These are phyloP conservation scores for Colostygia pectinataria DNA, from an alignment of 2,888 invertebrate genomes.

Conservation along the genomic window DNA sequence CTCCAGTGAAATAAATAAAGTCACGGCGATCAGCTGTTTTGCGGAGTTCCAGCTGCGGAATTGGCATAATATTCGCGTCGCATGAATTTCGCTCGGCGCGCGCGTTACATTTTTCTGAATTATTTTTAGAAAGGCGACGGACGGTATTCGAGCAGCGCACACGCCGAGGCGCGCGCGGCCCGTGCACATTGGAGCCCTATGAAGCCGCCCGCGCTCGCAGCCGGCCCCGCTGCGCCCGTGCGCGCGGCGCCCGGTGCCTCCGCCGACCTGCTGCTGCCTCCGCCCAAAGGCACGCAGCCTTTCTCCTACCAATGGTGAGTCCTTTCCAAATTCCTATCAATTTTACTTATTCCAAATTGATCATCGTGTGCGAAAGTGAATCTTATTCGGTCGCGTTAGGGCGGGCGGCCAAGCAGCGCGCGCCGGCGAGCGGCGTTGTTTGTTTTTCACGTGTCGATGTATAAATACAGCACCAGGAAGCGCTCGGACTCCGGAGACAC, in stretches of 20 bases:
- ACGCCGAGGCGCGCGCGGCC: slow-evolving; percentile 74
- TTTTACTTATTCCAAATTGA: background rate
- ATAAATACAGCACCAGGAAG: slow-evolving; percentile 78
- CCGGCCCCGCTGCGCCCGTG: slow-evolving; percentile 47
- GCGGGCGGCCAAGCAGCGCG: slow-evolving; percentile 33
- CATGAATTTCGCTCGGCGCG: slow-evolving; percentile 63
- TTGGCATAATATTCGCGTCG: slow-evolving; percentile 75
- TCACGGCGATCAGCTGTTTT: slow-evolving; percentile 46
- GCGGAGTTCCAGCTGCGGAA: slow-evolving; percentile 41
- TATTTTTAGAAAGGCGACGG: slow-evolving; percentile 81
- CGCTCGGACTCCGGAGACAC: slow-evolving; percentile 50
- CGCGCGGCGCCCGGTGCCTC: slow-evolving; percentile 65
- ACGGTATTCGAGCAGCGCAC: slow-evolving; percentile 65
- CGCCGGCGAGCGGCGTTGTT: slow-evolving; percentile 59
- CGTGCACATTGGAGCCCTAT: slow-evolving; percentile 73
- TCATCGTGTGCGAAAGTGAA: slow-evolving; percentile 23
- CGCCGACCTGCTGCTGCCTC: slow-evolving; percentile 55
- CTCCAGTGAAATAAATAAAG: slow-evolving; percentile 29
- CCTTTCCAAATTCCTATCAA: slow-evolving; percentile 9
- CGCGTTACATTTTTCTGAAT: slow-evolving; percentile 75
- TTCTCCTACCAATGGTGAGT: slow-evolving; percentile 68
- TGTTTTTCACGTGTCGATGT: slow-evolving; percentile 76
- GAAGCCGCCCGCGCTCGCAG: slow-evolving; percentile 72
- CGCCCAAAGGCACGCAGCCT: slow-evolving; percentile 67
- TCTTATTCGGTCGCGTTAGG: slow-evolving; percentile 37